A percentile compares a stretch with the other conserved stretches of the same genome.
phyloP scores from a whole-genome alignment of 1,140 invertebrate species.

The Conus ventricosus region DNA sequence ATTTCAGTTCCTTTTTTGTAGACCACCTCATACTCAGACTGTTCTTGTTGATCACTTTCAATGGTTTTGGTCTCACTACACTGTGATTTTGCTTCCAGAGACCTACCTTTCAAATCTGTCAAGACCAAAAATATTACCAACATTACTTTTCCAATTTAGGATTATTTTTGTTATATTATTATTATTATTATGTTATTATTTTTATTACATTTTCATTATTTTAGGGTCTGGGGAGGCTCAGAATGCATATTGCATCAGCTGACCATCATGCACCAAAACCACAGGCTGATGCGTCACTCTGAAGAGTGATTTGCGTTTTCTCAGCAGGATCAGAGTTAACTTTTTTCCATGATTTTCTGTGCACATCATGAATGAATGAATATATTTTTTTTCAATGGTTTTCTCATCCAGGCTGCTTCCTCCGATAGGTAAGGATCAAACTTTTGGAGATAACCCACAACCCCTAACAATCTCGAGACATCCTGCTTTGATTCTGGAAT shows the following conservation, averaged over 20 bases:
- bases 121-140: constrained; percentile 67
- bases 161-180: constrained; percentile 65
- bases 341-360: constrained; percentile 20
- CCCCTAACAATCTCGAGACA: constrained; percentile 60
- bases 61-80: constrained; percentile 50
- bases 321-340: constrained; percentile 9
- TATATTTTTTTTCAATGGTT: constrained; percentile 43
- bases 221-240: too few relatives aligned
- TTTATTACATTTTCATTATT: too few relatives aligned
- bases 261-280: constrained; percentile 21
- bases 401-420: constrained; percentile 42
- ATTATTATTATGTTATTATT: too few relatives aligned
- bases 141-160: constrained; percentile 75
- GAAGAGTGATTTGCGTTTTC: neutral
- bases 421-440: constrained; percentile 71
- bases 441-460: constrained; percentile 69
- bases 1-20: too few relatives aligned
- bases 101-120: constrained; percentile 72
- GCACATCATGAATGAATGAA: constrained; percentile 17
- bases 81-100: constrained; percentile 62
- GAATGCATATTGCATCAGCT: constrained; percentile 71
- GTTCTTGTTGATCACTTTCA: constrained; percentile 49
- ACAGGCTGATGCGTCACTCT: constrained; percentile 6
- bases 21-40: too few relatives aligned
- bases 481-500: too few relatives aligned